Evolutionary conservation across 2,888 invertebrate species (phyloP).

Genomic region (Synanthedon tipuliformis): DNA sequence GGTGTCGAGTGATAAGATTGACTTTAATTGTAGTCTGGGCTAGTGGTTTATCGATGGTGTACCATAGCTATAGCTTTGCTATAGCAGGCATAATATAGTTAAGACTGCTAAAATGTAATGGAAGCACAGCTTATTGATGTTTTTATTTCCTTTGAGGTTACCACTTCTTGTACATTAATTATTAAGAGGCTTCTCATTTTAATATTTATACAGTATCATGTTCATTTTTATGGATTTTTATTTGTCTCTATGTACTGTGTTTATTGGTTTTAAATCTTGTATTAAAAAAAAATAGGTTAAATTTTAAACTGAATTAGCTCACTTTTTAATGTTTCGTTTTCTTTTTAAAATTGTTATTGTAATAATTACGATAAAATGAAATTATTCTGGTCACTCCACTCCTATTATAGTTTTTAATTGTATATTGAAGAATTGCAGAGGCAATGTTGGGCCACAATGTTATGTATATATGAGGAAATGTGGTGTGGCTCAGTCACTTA

Average conservation of each 20-base stretch:
- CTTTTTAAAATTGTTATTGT: slow-evolving; percentile 38
- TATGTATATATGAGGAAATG: slow-evolving; percentile 33
- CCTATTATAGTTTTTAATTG: slow-evolving; percentile 39
- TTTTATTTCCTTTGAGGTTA: slow-evolving; percentile 40
- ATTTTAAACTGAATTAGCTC: background rate
- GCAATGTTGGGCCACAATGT: slow-evolving; percentile 21
- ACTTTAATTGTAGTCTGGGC: no score
- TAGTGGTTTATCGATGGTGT: no score
- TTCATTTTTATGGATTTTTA: no score
- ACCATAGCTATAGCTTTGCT: no score
- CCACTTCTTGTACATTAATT: slow-evolving; percentile 36
- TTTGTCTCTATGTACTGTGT: no score
- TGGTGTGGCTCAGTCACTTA: slow-evolving; percentile 31
- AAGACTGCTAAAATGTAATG: no score
- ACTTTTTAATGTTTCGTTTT: slow-evolving; percentile 26
- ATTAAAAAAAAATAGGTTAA: no score
- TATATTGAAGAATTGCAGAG: slow-evolving; percentile 21
- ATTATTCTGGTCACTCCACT: slow-evolving; percentile 57
- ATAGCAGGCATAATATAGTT: no score
- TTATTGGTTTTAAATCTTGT: no score
- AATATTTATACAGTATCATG: no score
- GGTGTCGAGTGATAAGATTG: no score
- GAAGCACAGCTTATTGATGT: slow-evolving; percentile 10
- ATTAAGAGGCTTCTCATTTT: slow-evolving; percentile 44
- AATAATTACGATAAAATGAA: slow-evolving; percentile 20